These are phyloP conservation scores for Albula glossodonta DNA, from an alignment of 2,113 vertebrate species.

Conservation along the genomic window DNA sequence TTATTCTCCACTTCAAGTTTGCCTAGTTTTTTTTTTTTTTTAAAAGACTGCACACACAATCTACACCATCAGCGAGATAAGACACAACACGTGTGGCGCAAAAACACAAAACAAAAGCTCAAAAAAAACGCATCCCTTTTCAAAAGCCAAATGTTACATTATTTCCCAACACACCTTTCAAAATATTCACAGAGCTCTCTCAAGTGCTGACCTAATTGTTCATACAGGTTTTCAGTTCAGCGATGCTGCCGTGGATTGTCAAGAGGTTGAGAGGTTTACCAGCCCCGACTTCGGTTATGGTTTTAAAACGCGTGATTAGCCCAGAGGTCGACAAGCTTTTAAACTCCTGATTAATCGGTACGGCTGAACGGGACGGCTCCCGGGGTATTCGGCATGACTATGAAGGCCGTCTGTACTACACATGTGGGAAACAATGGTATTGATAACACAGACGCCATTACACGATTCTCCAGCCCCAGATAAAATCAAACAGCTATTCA, in stretches of 20 bases:
- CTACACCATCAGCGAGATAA: not conserved
- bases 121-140: not conserved
- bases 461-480: not conserved
- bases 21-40: not conserved
- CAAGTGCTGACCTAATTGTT: not conserved
- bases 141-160: not conserved
- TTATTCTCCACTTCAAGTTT: not conserved
- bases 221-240: not conserved
- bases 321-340: constrained; percentile 8
- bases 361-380: not conserved
- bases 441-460: constrained; percentile 11
- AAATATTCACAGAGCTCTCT: not conserved
- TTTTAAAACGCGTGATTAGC: not conserved
- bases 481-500: constrained; percentile 23
- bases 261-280: not conserved
- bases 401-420: not conserved
- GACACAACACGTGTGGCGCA: not conserved
- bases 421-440: not conserved
- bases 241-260: not conserved
- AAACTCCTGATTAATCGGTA: constrained; percentile 7
- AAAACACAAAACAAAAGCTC: not conserved
- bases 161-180: not conserved
- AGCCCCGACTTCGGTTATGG: not conserved
- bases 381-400: not conserved
- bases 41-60: not conserved